Evolutionary conservation across 1,140 invertebrate genomes (phyloP), one percentile per base, ranked within the genome.

Genomic region (Teleogryllus occipitalis): DNA sequence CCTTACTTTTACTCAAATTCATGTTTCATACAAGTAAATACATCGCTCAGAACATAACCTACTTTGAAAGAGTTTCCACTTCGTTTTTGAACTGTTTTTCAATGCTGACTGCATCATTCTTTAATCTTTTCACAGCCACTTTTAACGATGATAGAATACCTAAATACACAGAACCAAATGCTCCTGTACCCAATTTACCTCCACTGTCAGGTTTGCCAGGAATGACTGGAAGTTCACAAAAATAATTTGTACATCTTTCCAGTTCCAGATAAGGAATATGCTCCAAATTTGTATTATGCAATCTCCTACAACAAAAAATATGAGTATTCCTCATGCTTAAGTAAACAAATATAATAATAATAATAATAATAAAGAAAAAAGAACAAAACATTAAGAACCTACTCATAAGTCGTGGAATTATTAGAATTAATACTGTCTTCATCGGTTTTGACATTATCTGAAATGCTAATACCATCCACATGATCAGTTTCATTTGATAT

Each of bases 151-250:
- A 79, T 78, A 87, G 85, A 21, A 85, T 84, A 21, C 90, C 92
- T 79, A 91, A 85, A 85, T 89, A 93, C 4, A 94, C 93, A 76
- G 88, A 88, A 18, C 92, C 92, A 87, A 92, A 93, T 12, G 91
- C 92, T 76, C 93, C 93, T 81, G 87, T 87, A 7, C 93, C 93
- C 79, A 94, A 86, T 82, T 88, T 87, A 15, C 87, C 84, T 72
- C 86, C 87, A 75, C 82, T 83, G 6, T 83, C 74, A 54, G 81
- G 74, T 75, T 82, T 83, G 3, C 83, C 74, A 72, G 81, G 65
- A 21, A 82, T 78, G 8, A 81, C 47, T 8, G 82, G 48, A 7
- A 84, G 76, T 12, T 86, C 83, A 79, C 83, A 82, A 79, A 87
- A 87, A 80, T 84, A 78, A 80, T 86, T 82, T 8, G 86, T 87